These are phyloP conservation scores for Scolopax rusticola DNA, from an alignment of 2,797 vertebrate genomes.

Conservation along the genomic window DNA sequence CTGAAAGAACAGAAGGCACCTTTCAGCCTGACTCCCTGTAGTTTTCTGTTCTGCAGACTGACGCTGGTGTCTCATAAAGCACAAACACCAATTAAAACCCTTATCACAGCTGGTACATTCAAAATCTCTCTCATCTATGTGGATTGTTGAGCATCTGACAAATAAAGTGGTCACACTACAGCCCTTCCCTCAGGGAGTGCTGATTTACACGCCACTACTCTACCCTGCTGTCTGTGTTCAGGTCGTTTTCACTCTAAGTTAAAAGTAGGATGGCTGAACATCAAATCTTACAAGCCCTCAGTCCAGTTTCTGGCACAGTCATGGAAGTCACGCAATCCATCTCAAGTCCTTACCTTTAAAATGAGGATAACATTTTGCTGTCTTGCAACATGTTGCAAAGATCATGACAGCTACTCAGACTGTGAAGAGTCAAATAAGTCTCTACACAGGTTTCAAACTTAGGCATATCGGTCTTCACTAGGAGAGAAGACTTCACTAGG, in stretches of 20 bases:
- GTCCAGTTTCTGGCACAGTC: neutral
- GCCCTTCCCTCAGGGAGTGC: neutral
- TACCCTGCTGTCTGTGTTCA: neutral
- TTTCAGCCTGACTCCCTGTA: neutral
- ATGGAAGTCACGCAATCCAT: neutral
- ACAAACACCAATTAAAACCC: neutral
- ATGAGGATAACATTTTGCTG: neutral
- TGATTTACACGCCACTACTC: neutral
- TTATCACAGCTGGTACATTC: neutral
- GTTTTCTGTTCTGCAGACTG: neutral
- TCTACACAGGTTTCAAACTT: neutral
- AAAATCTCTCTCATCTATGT: neutral
- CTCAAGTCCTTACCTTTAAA: neutral
- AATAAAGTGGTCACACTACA: neutral
- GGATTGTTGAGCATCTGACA: neutral
- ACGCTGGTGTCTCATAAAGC: neutral
- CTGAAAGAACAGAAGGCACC: neutral
- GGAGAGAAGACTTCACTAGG: neutral
- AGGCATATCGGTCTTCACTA: neutral
- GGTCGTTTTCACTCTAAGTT: neutral
- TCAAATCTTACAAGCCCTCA: neutral
- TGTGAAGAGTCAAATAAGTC: neutral
- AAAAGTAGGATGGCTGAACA: neutral
- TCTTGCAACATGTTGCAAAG: neutral
- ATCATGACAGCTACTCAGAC: neutral